Evolutionary conservation across 2,797 vertebrate genomes (phyloP).

Genomic region (Gymnothorax javanicus): DNA sequence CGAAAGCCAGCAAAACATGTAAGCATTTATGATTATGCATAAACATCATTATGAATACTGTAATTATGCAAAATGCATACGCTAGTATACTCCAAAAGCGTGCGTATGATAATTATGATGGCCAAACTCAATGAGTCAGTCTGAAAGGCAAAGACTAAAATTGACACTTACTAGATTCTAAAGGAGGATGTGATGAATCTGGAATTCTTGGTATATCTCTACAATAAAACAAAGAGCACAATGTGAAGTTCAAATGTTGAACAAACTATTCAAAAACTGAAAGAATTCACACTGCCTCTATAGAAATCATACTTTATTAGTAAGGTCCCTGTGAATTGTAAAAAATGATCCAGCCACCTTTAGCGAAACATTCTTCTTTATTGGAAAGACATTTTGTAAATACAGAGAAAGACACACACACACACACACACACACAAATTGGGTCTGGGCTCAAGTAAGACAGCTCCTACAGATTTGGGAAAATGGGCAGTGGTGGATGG

Average conservation of each 20-base stretch:
- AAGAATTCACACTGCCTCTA: not conserved
- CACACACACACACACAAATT: slow-evolving; percentile 7
- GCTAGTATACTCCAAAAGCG: not conserved
- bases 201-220: slow-evolving; percentile 97
- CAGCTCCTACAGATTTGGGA: slow-evolving; percentile 32
- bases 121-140: not conserved
- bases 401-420: not conserved
- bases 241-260: not conserved
- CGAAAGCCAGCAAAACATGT: slow-evolving; percentile 11
- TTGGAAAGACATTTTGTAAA: not conserved
- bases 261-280: not conserved
- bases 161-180: slow-evolving; percentile 92
- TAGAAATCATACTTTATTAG: not conserved
- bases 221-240: slow-evolving; percentile 31
- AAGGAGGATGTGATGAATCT: slow-evolving; percentile 92
- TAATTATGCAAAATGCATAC: not conserved
- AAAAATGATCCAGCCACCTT: not conserved
- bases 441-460: slow-evolving; percentile 27
- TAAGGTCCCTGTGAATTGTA: not conserved
- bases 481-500: not conserved
- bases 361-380: not conserved
- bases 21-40: not conserved
- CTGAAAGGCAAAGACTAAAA: not conserved
- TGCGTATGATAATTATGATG: not conserved
- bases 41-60: not conserved